Percentiles rank a stretch among this genome's conserved stretches.
Conservation (phyloP, 2,113 vertebrate genomes). For the Bucco capensis region DNA sequence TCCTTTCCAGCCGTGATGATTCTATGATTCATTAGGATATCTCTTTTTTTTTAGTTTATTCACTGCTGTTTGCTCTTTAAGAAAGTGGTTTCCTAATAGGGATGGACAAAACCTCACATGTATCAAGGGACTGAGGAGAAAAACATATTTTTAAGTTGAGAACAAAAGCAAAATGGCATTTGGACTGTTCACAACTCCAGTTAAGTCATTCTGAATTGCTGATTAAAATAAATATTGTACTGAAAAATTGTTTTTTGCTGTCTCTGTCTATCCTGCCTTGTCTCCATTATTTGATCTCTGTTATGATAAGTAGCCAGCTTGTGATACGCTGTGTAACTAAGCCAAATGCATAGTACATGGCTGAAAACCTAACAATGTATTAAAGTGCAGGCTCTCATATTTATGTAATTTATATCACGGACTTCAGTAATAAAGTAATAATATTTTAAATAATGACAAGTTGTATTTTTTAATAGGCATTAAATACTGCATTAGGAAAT, state of each 20-base stretch:
- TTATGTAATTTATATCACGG: neutral
- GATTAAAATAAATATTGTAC: constrained; percentile 62
- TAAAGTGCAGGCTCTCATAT: neutral
- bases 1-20: too few species aligned
- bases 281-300: constrained; percentile 55
- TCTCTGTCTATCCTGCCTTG: constrained; percentile 2
- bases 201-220: constrained; percentile 44
- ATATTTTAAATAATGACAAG: constrained; percentile 2
- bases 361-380: neutral
- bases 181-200: constrained; percentile 18
- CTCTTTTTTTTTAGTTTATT: constrained; percentile 71
- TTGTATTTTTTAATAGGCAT: neutral
- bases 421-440: constrained; percentile 5
- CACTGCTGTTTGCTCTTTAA: constrained; percentile 11
- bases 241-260: constrained; percentile 54
- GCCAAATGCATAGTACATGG: neutral
- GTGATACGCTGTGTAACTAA: neutral
- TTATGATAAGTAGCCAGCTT: constrained; percentile 42
- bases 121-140: neutral
- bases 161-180: constrained; percentile 36
- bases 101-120: neutral
- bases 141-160: constrained; percentile 50
- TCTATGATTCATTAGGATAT: constrained; percentile 52
- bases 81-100: constrained; percentile 20
- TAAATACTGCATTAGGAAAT: neutral